Base-by-base conservation (phyloP, 2,113 vertebrate genomes). In the Psilopsiagon aymara region DNA sequence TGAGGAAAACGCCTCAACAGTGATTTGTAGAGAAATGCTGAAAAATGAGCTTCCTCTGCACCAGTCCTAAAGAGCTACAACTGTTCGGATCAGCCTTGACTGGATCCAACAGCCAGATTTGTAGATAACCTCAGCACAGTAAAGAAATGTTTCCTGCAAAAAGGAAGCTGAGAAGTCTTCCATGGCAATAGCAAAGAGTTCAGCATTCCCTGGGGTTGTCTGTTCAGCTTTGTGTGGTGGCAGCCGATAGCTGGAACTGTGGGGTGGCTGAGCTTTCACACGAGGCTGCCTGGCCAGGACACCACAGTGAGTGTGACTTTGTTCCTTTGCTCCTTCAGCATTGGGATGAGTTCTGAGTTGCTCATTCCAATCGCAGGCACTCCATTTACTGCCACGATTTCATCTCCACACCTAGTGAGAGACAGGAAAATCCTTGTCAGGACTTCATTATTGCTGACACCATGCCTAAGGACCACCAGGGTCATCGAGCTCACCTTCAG, bases 261-360 rank as follows among this genome's bases (percentile, higher is more conserved):
- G 6, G 21, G 4, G 12, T 6, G 24, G 0, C 31, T 14, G 63
- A 37, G 82, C 29, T 52, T 15, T 98, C 98, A 99, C 79, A 99
- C 98, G 0, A 99, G 97, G 88, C 98, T 99, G 14, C 99, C 99
- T 0, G 99, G 99, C 99, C 99, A 99, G 17, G 99, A 99, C 84
- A 99, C 99, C 87, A 99, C 99, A 0, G 99, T 99, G 39, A 99
- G 98, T 0, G 98, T 98, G 71, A 99, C 99, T 97, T 97, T 99
- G 94, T 99, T 99, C 97, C 98, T 99, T 90, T 99, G 99, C 91
- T 99, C 98, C 94, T 99, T 99, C 88, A 99, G 97, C 99, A 99
- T 99, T 0, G 99, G 99, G 96, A 99, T 99, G 21, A 99, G 97
- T 19, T 99, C 98, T 0, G 98, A 98, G 97, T 99, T 99, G 98